Evolutionary conservation across 2,888 invertebrate genomes (phyloP).

Genomic region (Galeopsomyia nigrocyanea): DNA sequence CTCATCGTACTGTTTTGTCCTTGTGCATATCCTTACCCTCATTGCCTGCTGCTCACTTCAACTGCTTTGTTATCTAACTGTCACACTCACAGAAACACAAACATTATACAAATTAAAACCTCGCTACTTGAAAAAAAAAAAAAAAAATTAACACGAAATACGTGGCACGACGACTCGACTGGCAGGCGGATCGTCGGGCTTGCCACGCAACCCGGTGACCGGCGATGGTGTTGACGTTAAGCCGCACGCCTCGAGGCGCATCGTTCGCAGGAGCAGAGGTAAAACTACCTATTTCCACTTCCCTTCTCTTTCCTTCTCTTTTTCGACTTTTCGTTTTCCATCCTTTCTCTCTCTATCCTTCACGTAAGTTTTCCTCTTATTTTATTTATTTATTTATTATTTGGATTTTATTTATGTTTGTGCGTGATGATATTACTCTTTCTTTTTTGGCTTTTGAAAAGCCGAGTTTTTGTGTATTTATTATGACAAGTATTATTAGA

Average conservation of each 20-base stretch:
- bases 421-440: conserved; percentile 24
- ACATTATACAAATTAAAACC: too few relatives aligned
- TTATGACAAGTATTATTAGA: too few relatives aligned
- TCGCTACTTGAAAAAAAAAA: too few relatives aligned
- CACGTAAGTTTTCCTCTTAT: conserved; percentile 3
- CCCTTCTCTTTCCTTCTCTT: neutral
- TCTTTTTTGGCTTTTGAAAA: neutral
- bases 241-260: conserved; percentile 67
- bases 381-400: conserved; percentile 24
- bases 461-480: too few relatives aligned
- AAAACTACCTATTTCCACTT: conserved; percentile 49
- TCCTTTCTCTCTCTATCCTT: conserved; percentile 7
- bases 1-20: conserved; percentile 27
- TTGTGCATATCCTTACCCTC: conserved; percentile 7
- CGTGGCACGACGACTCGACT: conserved; percentile 13
- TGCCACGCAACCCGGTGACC: conserved; percentile 77
- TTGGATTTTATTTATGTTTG: conserved; percentile 12
- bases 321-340: neutral
- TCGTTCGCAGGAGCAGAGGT: conserved; percentile 67
- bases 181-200: conserved; percentile 64
- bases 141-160: neutral
- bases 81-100: conserved; percentile 23
- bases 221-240: conserved; percentile 74
- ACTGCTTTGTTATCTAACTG: too few relatives aligned
- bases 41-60: too few relatives aligned